Percentiles rank a stretch among this genome's conserved stretches.
Evolutionary conservation across 2,888 invertebrate species (phyloP).

Genomic region (Agonum fuliginosum): DNA sequence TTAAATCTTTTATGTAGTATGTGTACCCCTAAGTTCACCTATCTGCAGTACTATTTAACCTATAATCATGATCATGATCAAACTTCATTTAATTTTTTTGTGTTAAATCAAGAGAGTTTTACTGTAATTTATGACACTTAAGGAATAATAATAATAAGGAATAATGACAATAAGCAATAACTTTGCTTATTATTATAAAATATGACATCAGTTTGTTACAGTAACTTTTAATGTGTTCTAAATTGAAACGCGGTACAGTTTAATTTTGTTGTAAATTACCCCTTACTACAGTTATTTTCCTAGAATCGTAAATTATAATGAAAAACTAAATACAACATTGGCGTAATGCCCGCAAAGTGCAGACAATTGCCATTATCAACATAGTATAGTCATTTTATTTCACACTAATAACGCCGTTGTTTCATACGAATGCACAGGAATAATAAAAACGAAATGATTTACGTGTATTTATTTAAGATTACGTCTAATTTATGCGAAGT

Average conservation of each 20-base stretch:
- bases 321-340: conserved; percentile 33
- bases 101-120: no score
- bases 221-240: no score
- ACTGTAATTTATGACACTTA: no score
- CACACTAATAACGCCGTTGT: conserved; percentile 5
- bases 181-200: no score
- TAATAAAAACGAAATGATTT: conserved; percentile 4
- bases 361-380: conserved; percentile 30
- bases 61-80: no score
- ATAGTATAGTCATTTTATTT: conserved; percentile 27
- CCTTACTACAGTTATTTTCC: background rate
- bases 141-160: no score
- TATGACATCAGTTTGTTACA: no score
- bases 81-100: no score
- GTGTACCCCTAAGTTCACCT: no score
- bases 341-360: conserved; percentile 29
- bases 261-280: conserved; percentile 6
- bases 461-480: conserved; percentile 10
- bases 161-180: no score
- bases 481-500: background rate
- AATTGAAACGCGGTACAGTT: background rate
- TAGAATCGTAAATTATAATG: conserved; percentile 11
- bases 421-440: background rate
- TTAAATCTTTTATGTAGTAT: no score
- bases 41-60: no score